Conservation (phyloP, 2,888 invertebrate species). For the Drosophila barbarae region DNA sequence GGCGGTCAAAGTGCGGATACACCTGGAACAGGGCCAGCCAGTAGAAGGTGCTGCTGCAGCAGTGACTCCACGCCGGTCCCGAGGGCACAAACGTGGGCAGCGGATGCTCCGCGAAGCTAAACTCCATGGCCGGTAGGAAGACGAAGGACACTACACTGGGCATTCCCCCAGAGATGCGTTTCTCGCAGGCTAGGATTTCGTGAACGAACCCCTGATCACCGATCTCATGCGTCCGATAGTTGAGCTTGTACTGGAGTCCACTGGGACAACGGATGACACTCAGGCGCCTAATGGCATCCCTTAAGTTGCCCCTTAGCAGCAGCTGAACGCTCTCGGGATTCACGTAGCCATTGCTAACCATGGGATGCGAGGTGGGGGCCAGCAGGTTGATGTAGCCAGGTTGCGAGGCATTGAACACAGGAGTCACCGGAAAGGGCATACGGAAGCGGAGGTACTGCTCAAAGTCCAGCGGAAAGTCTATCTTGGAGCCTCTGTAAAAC, state of each 20-base stretch:
- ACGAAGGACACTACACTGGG: constrained; percentile 59
- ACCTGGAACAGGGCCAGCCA: constrained; percentile 58
- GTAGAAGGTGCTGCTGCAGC: constrained; percentile 46
- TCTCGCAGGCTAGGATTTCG: constrained; percentile 55
- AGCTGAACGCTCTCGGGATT: constrained; percentile 58
- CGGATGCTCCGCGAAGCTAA: constrained; percentile 46
- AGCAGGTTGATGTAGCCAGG: constrained; percentile 51
- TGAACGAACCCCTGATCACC: constrained; percentile 60
- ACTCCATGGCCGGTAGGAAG: constrained; percentile 56
- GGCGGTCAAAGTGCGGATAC: constrained; percentile 51
- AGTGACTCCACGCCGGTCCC: constrained; percentile 49
- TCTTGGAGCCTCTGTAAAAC: constrained; percentile 57
- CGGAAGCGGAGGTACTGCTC: constrained; percentile 54
- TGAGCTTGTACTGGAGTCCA: constrained; percentile 45
- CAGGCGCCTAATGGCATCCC: constrained; percentile 43
- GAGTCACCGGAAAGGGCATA: constrained; percentile 53
- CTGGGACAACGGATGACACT: constrained; percentile 38
- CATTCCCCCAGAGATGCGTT: constrained; percentile 41
- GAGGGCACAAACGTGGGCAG: constrained; percentile 51
- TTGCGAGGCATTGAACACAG: constrained; percentile 54
- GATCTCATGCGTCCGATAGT: constrained; percentile 58
- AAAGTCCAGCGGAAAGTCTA: constrained; percentile 52
- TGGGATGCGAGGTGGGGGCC: constrained; percentile 44
- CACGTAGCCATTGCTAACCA: constrained; percentile 48
- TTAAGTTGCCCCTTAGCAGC: constrained; percentile 51